Evolutionary conservation across 2,113 vertebrate genomes (phyloP).

Genomic region (Vidua macroura): DNA sequence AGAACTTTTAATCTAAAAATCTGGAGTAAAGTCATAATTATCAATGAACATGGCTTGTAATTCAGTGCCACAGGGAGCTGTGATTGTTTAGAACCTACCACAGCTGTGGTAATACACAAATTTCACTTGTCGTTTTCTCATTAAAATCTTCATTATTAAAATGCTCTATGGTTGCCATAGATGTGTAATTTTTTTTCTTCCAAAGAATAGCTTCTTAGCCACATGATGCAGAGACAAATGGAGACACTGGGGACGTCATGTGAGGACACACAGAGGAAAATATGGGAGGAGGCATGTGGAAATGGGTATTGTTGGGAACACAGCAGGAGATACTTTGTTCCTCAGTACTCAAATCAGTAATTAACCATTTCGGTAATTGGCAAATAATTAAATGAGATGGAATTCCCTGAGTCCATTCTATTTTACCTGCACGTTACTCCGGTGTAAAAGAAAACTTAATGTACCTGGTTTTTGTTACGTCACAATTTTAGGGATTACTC

Average conservation of each 20-base stretch:
- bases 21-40: not conserved
- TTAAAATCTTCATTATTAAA: not conserved
- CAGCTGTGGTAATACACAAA: fast-evolving
- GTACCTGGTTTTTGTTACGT: not conserved
- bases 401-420: not conserved
- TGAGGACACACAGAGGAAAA: not conserved
- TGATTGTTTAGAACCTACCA: not conserved
- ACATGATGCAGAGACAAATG: not conserved
- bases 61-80: not conserved
- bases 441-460: not conserved
- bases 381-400: not conserved
- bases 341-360: not conserved
- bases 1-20: not conserved
- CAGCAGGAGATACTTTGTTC: not conserved
- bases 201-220: not conserved
- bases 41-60: not conserved
- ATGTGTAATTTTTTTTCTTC: not conserved
- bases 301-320: not conserved
- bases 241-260: fast-evolving
- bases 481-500: not conserved
- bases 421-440: not conserved
- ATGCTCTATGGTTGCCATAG: not conserved
- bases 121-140: not conserved
- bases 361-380: fast-evolving
- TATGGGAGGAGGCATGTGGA: not conserved